phyloP scores from a whole-genome alignment of 2,888 invertebrate genomes.

The Metellina segmentata region DNA sequence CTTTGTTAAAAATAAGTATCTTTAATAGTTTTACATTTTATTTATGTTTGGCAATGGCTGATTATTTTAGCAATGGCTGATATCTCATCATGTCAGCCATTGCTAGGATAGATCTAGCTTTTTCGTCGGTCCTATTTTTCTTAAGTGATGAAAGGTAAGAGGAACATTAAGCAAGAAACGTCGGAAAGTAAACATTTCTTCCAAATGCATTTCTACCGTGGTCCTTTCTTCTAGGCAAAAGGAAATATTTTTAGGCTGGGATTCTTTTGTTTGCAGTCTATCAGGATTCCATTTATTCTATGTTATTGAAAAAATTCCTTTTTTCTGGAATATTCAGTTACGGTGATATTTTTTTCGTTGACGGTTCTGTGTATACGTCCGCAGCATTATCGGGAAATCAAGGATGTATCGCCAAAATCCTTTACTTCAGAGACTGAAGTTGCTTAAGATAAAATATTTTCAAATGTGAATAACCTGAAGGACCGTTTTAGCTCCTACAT shows the following conservation, averaged over 20 bases:
- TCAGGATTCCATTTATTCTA: slow-evolving; percentile 45
- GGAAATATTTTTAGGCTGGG: slow-evolving; percentile 26
- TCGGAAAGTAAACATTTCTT: slow-evolving; percentile 18
- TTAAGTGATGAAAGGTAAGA: slow-evolving; percentile 28
- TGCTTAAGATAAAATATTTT: no score
- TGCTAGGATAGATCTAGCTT: slow-evolving; percentile 23
- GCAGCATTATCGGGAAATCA: no score
- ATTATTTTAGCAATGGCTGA: no score
- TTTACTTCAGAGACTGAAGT: no score
- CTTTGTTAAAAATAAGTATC: no score
- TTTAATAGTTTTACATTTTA: background rate
- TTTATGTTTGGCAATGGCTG: background rate
- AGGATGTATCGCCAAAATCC: no score
- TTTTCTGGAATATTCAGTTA: background rate
- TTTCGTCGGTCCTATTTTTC: background rate
- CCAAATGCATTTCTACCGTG: slow-evolving; percentile 33
- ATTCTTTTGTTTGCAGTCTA: slow-evolving; percentile 28
- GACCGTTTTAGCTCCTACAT: no score
- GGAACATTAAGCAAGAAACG: slow-evolving; percentile 46
- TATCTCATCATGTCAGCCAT: background rate
- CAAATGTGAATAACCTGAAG: no score
- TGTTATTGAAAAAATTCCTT: slow-evolving; percentile 22
- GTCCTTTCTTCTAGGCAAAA: slow-evolving; percentile 17
- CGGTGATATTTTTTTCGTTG: background rate
- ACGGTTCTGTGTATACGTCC: no score